Evolutionary conservation across 2,888 invertebrate species (phyloP), one percentile per base, ranked within the genome.

Genomic region (Melikaiella ostensackeni): DNA sequence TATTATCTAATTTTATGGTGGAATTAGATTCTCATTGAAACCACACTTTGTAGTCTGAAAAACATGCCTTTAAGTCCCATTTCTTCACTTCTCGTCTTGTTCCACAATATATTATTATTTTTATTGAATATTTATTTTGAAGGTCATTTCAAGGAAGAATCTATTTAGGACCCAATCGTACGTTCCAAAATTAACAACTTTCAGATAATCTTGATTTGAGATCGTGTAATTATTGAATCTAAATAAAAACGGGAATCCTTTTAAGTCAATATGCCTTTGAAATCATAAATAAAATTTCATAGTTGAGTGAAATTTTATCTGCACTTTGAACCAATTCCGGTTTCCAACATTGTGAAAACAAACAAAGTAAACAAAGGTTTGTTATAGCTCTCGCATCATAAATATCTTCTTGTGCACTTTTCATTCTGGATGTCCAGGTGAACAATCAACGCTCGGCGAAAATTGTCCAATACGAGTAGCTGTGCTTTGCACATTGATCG

Each of bases 401-500:
- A 70, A 70, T 70, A 70, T 50, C 70, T 46, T 70, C 50, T 70
- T 50, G 30, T 70, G 70, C 30, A 70, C 70, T 55, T 70, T 55
- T 70, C 70, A 55, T 70, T 55, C 70, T 30, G 33, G 33, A n/a
- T 55, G 21, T 50, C 70, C 70, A 70, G 50, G 70, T 70, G 70
- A 70, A 70, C 70, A 70, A 50, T 70, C 50, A 70, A 33, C 50
- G 50, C 70, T 50, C 50, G 50, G 50, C 13, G 50, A 70, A 70
- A 70, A 50, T 70, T 70, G 50, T 70, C 30, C 50, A 70, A 70
- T 70, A 42, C 42, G 42, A 42, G 42, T 42, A 70, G 70, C 50
- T 70, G 50, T 70, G 70, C 70, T 70, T 70, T 50, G n/a, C 33
- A 33, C 70, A 50, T 70, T 55, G 70, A 70, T 70, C 50, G 70